Evolutionary conservation across 2,113 vertebrate species (phyloP).

Genomic region (Chloropsis hardwickii): DNA sequence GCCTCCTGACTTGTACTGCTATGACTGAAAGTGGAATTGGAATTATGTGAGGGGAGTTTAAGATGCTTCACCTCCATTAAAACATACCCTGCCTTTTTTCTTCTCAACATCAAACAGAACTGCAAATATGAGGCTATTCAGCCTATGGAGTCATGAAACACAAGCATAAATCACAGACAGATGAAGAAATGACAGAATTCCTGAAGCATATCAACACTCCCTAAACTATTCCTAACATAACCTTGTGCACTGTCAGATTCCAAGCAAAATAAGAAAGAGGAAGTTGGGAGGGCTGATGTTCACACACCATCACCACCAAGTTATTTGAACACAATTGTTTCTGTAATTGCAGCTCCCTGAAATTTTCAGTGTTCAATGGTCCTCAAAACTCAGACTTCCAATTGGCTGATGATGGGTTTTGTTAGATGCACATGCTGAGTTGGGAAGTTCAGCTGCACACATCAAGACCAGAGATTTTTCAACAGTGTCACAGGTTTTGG

Average conservation of each 20-base stretch:
- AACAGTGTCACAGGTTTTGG: background rate
- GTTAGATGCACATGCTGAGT: background rate
- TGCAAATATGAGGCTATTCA: background rate
- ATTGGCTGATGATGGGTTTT: constrained; percentile 27
- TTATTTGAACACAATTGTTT: constrained; percentile 60
- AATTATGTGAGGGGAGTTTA: constrained; percentile 23
- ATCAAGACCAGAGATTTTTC: background rate
- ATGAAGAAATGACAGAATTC: background rate
- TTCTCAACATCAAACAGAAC: background rate
- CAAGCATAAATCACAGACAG: background rate
- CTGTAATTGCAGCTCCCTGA: constrained; percentile 49
- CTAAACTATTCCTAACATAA: background rate
- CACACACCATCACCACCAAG: constrained; percentile 47
- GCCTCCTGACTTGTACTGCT: background rate
- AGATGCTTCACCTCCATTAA: background rate
- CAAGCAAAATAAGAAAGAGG: background rate
- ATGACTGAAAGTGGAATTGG: background rate
- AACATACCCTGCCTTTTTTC: constrained; percentile 2
- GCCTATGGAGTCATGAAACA: background rate
- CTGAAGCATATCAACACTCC: background rate
- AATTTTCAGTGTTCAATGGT: constrained; percentile 50
- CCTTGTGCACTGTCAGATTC: background rate
- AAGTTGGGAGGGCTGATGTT: constrained; percentile 18
- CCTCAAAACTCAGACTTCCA: constrained; percentile 55
- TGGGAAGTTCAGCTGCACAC: background rate